Base-by-base conservation (phyloP, 2,113 vertebrate genomes). In the Promerops cafer region DNA sequence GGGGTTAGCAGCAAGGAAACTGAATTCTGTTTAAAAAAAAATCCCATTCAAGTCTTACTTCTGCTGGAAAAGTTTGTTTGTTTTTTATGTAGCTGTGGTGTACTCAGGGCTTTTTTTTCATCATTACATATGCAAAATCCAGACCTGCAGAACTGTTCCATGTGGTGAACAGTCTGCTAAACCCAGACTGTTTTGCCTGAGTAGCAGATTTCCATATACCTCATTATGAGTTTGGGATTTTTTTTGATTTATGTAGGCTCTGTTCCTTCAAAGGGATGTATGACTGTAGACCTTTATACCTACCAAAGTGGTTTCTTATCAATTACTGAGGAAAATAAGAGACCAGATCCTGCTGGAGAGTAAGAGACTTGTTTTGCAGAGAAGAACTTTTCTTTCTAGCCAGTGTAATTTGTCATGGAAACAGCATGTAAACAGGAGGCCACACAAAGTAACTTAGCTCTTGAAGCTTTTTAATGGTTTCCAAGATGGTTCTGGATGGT, bases 121-220 rank as follows among this genome's bases (percentile, higher is more conserved):
- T 83, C 31, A 0, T 83, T 95, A 80, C 92, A 95, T 97, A 93
- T 96, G 94, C 90, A 96, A 95, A 97, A 94, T 74, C 63, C 92
- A 96, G 95, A 91, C 87, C 82, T 91, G 91, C 57, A 88, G 91
- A 96, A 70, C 85, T 88, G 71, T 95, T 96, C 93, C 94, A 94
- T 97, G 94, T 96, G 92, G 91, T 93, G 93, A 95, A 80, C 93
- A 95, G 89, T 96, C 91, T 96, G 94, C 87, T 94, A 86, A 95
- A 94, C 74, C 83, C 96, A 95, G 95, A 96, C 92, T 95, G 93
- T 96, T 97, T 97, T 96, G 93, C 94, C 89, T 89, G 93, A 96
- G 85, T 86, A 87, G 90, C 93, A 97, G 85, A 96, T 97, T 97
- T 96, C 93, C 76, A 86, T 94, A 91, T 80, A 93, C 61, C 83